Percentiles rank a stretch among this genome's conserved stretches.
Evolutionary conservation across 1,140 invertebrate species (phyloP).

Genomic region (Apis laboriosa): DNA sequence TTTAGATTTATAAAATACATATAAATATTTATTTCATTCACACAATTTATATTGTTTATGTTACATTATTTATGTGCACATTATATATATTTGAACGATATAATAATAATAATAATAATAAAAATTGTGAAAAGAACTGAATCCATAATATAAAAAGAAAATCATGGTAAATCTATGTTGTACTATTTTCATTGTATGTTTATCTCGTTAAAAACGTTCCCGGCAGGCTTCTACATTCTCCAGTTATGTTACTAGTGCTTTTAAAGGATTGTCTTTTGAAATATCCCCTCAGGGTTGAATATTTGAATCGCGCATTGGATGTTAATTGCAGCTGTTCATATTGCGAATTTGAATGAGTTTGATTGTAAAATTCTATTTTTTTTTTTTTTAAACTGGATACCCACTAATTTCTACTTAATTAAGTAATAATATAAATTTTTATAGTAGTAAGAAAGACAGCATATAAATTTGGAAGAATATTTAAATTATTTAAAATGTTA

Average conservation of each 20-base stretch:
- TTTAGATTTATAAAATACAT: not conserved
- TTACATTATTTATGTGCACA: no score
- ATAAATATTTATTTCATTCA: no score
- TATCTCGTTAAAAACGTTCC: conserved; percentile 6
- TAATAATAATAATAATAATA: no score
- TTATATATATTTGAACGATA: no score
- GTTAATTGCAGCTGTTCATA: conserved; percentile 23
- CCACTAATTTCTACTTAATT: not conserved
- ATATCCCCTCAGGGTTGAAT: conserved; percentile 41
- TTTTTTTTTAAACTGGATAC: not conserved
- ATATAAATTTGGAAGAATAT: not conserved
- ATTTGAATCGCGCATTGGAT: not conserved
- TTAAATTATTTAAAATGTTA: no score
- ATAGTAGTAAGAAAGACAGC: not conserved
- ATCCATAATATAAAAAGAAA: not conserved
- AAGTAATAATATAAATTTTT: not conserved
- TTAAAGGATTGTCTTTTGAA: conserved; percentile 42
- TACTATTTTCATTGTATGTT: conserved; percentile 9
- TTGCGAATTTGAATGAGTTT: conserved; percentile 8
- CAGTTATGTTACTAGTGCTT: conserved; percentile 5
- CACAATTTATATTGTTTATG: no score
- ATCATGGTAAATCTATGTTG: not conserved
- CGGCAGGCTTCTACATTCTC: conserved; percentile 18
- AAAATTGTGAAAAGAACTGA: no score
- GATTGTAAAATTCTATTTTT: not conserved